Evolutionary conservation across 2,113 vertebrate genomes (phyloP).

Genomic region (Cheirogaleus medius): DNA sequence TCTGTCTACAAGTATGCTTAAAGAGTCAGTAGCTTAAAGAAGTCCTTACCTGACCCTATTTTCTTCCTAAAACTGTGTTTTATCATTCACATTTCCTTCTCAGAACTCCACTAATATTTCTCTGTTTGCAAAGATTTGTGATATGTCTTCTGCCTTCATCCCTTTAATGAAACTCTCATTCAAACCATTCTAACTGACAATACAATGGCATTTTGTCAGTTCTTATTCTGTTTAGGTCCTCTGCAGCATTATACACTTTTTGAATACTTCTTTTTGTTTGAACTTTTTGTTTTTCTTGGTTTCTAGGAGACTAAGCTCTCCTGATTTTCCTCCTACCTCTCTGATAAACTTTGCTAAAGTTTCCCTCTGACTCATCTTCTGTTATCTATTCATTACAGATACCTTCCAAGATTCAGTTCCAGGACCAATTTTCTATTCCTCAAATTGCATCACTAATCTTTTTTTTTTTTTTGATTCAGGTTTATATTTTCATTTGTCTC

Average conservation of each 20-base stretch:
- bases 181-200: neutral
- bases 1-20: slow-evolving; percentile 15
- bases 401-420: neutral
- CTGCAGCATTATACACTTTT: neutral
- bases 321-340: neutral
- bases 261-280: neutral
- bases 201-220: neutral
- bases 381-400: neutral
- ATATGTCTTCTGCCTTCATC: slow-evolving; percentile 23
- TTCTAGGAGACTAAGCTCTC: neutral
- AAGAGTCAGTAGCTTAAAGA: neutral
- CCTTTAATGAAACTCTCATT: slow-evolving; percentile 61
- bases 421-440: neutral
- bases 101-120: slow-evolving; percentile 39
- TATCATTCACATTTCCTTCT: slow-evolving; percentile 41
- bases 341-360: neutral
- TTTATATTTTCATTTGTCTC: neutral
- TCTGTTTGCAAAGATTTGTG: neutral
- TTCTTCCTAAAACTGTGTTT: neutral
- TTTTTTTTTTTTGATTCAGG: neutral
- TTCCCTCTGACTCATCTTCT: neutral
- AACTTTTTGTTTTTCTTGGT: neutral
- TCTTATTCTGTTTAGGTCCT: neutral
- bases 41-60: slow-evolving; percentile 30
- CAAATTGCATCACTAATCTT: neutral